These are phyloP conservation scores for Alcis repandata DNA, from an alignment of 2,888 invertebrate genomes.

Conservation along the genomic window DNA sequence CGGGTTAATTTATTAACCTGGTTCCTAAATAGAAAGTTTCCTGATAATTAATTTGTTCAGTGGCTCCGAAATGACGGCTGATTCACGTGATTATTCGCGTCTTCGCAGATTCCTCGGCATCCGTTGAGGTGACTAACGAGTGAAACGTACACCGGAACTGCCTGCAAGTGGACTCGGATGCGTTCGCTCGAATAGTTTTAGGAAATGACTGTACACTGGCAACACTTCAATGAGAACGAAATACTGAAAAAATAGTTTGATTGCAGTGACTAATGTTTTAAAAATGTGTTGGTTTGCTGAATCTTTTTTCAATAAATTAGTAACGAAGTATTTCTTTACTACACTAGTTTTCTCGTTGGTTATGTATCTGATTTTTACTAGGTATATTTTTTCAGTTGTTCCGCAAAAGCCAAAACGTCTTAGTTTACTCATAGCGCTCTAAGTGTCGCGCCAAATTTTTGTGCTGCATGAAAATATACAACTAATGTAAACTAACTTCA, in stretches of 20 bases:
- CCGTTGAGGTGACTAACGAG: constrained; percentile 31
- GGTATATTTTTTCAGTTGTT: no score
- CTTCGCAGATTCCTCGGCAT: constrained; percentile 23
- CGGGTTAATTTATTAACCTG: not conserved
- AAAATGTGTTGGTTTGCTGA: no score
- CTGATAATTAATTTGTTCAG: not conserved
- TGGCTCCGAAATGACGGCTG: constrained; percentile 15
- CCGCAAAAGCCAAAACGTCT: no score
- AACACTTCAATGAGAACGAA: constrained; percentile 6
- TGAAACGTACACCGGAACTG: constrained; percentile 33
- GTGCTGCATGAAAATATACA: no score
- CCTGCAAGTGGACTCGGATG: constrained; percentile 2
- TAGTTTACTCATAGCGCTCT: no score
- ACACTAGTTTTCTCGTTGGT: no score
- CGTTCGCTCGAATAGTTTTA: not conserved
- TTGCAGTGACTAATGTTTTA: not conserved
- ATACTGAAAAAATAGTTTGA: not conserved
- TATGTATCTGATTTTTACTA: no score
- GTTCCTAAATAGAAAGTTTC: not conserved
- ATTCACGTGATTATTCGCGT: constrained; percentile 25
- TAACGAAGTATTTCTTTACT: no score
- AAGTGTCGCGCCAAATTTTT: no score
- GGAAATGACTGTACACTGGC: constrained; percentile 12
- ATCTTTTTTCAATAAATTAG: no score
- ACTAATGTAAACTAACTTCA: no score